Evolutionary conservation across 2,113 vertebrate genomes (phyloP).

Genomic region (Saccopteryx bilineata): DNA sequence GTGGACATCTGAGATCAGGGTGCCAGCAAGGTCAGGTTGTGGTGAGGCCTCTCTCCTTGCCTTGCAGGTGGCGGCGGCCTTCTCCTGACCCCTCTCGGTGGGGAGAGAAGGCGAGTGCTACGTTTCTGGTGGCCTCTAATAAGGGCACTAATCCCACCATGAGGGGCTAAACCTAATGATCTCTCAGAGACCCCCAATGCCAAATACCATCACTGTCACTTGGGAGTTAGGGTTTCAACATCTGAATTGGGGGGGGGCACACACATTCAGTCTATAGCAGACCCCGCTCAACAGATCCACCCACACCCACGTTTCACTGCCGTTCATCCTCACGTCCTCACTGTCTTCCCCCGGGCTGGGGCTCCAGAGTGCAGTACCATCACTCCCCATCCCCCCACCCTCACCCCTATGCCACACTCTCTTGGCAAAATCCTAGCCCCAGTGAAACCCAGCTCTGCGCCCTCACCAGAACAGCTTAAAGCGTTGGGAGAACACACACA

Average conservation of each 20-base stretch:
- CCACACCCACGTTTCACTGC: background rate
- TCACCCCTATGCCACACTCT: background rate
- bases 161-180: background rate
- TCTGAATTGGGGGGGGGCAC: background rate
- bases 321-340: rapidly evolving
- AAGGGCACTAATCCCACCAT: background rate
- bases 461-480: background rate
- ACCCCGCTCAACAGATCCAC: background rate
- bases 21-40: background rate
- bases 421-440: background rate
- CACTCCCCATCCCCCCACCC: no score
- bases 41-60: background rate
- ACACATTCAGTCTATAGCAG: background rate
- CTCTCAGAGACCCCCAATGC: background rate
- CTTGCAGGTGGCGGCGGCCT: background rate
- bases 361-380: no score
- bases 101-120: background rate
- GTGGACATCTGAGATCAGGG: background rate
- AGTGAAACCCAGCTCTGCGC: background rate
- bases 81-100: background rate
- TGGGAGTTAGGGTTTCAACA: background rate
- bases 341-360: background rate
- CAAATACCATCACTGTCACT: background rate
- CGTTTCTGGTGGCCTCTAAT: background rate
- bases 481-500: background rate